A percentile compares a stretch with the other conserved stretches of the same genome.
These are phyloP conservation scores for Polymixis flavicincta DNA, from an alignment of 2,888 invertebrate genomes.

Conservation along the genomic window DNA sequence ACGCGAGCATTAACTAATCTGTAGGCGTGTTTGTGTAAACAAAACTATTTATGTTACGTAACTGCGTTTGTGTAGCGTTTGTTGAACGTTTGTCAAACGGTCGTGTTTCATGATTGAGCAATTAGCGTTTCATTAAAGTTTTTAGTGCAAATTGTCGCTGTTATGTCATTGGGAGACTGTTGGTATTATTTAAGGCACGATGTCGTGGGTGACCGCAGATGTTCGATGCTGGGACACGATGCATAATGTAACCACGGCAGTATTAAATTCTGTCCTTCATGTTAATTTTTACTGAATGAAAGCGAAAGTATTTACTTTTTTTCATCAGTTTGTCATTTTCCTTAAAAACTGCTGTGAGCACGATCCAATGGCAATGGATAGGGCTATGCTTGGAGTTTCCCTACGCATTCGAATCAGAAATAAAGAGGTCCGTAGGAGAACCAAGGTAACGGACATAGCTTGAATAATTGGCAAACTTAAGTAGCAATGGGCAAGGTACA, in stretches of 20 bases:
- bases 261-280: neutral
- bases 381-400: too few relatives aligned
- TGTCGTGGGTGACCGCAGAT: neutral
- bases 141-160: constrained; percentile 45
- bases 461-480: too few relatives aligned
- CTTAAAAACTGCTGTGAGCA: too few relatives aligned
- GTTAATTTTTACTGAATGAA: too few relatives aligned
- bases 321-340: too few relatives aligned
- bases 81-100: constrained; percentile 49
- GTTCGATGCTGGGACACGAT: neutral
- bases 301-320: neutral
- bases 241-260: neutral
- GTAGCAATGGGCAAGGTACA: too few relatives aligned
- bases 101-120: constrained; percentile 56
- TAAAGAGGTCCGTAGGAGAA: too few relatives aligned
- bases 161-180: constrained; percentile 3
- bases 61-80: constrained; percentile 51
- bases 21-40: constrained; percentile 55
- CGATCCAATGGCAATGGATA: too few relatives aligned
- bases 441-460: too few relatives aligned
- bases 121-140: constrained; percentile 59
- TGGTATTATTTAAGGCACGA: constrained; percentile 4
- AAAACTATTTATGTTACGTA: constrained; percentile 61
- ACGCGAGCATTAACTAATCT: constrained; percentile 26
- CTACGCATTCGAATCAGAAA: too few relatives aligned